Evolutionary conservation across 2,797 vertebrate genomes (phyloP), one percentile per base, ranked within the genome.

Genomic region (Sebastes vulpes): DNA sequence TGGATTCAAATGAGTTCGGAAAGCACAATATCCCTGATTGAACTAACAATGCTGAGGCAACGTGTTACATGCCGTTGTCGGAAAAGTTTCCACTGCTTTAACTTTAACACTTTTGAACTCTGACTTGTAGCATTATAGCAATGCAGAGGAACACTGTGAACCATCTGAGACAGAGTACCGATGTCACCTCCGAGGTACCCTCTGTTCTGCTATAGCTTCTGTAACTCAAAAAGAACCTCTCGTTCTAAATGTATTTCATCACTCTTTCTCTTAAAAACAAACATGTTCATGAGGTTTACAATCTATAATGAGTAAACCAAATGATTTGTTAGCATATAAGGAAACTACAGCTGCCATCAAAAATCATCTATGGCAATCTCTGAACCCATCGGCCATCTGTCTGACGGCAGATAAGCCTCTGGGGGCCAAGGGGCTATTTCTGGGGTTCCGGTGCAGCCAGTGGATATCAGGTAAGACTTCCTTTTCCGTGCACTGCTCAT

Each of bases 101-200:
- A 46, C 42, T 7, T 16, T 46, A 16, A 16, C 14, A 42, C 12
- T 42, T 42, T 42, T 42, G 38, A 46, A 16, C 42, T 14, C 21
- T 54, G 23, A 54, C 23, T 26, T 26, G 20, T 11, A 53, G 50
- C 50, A 18, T 18, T 46, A 16, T 7, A 0, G 42, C 42, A 21
- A 9, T 21, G 64, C 64, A 52, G 26, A 12, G 4, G 11, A 35
- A 54, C 12, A 6, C 20, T 35, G 28, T 54, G 23, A 54, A 14
- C 11, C 5, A 9, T 25, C 23, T 0, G 3, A 3, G 26, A 18
- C 0, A 21, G 14, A 63, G 32, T 4, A 11, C 5, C 0, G 2
- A 46, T 26, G 61, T 64, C 16, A 25, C 21, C 32, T 60, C 31
- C 1, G n/a, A 60, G 58, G 0, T 4, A 35, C 11, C 3, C 53